A percentile compares a stretch with the other conserved stretches of the same genome.
phyloP scores from a whole-genome alignment of 2,888 invertebrate genomes.

The Abscondita cerata region DNA sequence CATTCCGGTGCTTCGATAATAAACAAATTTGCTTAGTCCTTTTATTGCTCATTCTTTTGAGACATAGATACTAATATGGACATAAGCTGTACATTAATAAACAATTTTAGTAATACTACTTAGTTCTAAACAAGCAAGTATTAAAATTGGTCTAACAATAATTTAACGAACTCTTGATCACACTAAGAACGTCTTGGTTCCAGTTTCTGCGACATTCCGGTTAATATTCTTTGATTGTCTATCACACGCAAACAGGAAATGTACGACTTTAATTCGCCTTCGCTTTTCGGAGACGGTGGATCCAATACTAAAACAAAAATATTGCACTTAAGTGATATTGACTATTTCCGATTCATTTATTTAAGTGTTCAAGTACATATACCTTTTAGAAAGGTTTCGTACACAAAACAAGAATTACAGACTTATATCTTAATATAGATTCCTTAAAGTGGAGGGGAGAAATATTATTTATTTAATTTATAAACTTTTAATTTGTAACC shows the following conservation, averaged over 20 bases:
- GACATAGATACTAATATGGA: constrained; percentile 9
- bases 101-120: constrained; percentile 2
- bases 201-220: constrained; percentile 78
- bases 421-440: no score
- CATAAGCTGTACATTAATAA: constrained; percentile 1
- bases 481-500: no score
- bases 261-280: constrained; percentile 72
- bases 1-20: constrained; percentile 4
- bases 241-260: constrained; percentile 77
- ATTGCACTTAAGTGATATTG: no score
- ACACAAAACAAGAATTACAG: no score
- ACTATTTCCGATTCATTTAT: no score
- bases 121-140: constrained; percentile 9
- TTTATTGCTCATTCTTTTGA: constrained; percentile 6
- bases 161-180: not conserved
- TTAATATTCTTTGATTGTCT: constrained; percentile 79
- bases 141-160: constrained; percentile 12
- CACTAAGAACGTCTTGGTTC: constrained; percentile 68
- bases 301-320: constrained; percentile 69
- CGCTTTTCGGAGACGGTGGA: constrained; percentile 74
- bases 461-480: no score
- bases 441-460: no score
- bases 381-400: no score
- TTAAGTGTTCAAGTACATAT: no score
- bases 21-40: constrained; percentile 5